Percentiles rank a stretch among this genome's conserved stretches.
These are phyloP conservation scores for Plecturocebus donacophilus DNA, from an alignment of 2,113 vertebrate genomes.

Conservation along the genomic window DNA sequence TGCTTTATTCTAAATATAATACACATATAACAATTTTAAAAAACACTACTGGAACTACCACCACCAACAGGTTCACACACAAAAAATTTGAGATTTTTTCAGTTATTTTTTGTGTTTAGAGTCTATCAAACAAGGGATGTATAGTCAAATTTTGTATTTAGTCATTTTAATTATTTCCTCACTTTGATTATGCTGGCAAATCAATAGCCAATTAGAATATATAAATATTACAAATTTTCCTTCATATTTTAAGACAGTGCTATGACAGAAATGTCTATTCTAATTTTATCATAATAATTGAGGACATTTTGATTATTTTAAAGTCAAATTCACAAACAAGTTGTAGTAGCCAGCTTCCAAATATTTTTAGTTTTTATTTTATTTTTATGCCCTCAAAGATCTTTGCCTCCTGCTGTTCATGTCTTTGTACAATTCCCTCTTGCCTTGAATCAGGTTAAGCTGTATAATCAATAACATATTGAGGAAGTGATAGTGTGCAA, in stretches of 20 bases:
- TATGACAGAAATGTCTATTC: not conserved
- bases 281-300: not conserved
- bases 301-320: conserved; percentile 9
- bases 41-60: not conserved
- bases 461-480: not conserved
- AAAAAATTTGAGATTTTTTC: not conserved
- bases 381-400: not conserved
- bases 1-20: not conserved
- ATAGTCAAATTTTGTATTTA: not conserved
- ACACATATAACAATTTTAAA: not conserved
- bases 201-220: not conserved
- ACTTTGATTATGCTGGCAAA: not conserved
- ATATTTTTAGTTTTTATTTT: not conserved
- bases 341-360: not conserved
- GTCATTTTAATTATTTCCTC: not conserved
- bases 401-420: not conserved
- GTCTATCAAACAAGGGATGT: not conserved
- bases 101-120: not conserved
- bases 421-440: not conserved
- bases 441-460: not conserved
- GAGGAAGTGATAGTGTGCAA: not conserved
- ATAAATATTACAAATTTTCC: not conserved
- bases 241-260: not conserved
- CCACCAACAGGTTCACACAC: not conserved
- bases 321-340: not conserved